phyloP scores from a whole-genome alignment of 2,888 invertebrate species.

The Spisula subtruncata region DNA sequence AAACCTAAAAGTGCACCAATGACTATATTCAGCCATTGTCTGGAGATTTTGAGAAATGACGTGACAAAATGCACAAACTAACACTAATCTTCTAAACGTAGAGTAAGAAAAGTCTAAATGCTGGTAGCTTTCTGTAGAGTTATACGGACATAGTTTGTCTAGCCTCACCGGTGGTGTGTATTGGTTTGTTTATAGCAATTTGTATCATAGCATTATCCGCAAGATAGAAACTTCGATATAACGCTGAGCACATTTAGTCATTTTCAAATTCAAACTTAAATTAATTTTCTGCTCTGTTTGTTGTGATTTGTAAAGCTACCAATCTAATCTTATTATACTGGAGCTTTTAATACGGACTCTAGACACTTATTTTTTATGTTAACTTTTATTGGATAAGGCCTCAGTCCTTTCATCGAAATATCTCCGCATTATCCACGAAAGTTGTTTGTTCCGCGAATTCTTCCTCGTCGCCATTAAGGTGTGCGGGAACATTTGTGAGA shows the following conservation, averaged over 20 bases:
- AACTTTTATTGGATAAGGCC: slow-evolving; percentile 22
- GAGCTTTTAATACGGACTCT: neutral
- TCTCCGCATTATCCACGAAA: neutral
- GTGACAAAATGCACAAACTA: too few relatives aligned
- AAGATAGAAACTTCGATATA: neutral
- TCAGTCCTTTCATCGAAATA: neutral
- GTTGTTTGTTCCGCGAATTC: neutral
- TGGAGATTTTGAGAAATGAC: too few relatives aligned
- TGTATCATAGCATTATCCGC: neutral
- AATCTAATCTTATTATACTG: slow-evolving; percentile 22
- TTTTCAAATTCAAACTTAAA: neutral
- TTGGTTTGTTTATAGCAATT: neutral
- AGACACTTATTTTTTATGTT: slow-evolving; percentile 10
- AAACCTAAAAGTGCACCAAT: too few relatives aligned
- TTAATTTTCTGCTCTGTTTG: neutral
- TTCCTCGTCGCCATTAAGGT: neutral
- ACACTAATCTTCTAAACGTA: too few relatives aligned
- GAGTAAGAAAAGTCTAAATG: too few relatives aligned
- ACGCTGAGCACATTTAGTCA: neutral
- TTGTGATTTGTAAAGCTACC: neutral
- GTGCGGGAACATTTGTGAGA: neutral
- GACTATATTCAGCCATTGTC: too few relatives aligned
- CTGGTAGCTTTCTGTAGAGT: too few relatives aligned
- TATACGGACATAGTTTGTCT: too few relatives aligned
- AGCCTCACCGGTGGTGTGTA: neutral